Conservation (phyloP, 2,888 invertebrate species). For the Anagyrus pseudococci region DNA sequence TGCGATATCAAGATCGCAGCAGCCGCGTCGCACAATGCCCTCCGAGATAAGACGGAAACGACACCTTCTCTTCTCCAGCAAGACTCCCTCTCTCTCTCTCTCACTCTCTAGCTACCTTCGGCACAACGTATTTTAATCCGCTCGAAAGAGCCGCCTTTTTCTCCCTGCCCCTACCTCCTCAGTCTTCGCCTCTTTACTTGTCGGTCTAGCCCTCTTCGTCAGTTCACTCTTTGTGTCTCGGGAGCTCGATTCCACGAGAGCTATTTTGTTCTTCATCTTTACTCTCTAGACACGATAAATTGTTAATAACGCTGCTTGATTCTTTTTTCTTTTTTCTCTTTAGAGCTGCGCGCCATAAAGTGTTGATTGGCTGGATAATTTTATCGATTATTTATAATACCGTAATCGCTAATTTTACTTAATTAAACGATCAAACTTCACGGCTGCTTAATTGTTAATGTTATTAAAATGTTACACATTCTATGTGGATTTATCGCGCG, state of each 20-base stretch:
- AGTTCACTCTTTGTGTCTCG: not conserved
- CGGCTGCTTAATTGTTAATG: no score
- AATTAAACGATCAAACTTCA: no score
- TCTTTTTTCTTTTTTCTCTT: no score
- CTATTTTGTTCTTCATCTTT: no score
- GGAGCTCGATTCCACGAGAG: not conserved
- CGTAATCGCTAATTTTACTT: no score
- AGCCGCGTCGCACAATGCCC: slow-evolving; percentile 1
- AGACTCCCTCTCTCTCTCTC: not conserved
- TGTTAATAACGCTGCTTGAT: no score
- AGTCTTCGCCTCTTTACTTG: not conserved
- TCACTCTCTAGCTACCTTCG: not conserved
- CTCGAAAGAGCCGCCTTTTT: not conserved
- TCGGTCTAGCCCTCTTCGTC: not conserved
- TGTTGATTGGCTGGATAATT: no score
- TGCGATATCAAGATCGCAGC: slow-evolving; percentile 22
- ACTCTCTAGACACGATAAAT: no score
- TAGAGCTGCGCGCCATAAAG: no score
- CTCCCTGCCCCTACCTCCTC: not conserved
- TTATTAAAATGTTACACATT: no score
- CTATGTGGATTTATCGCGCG: no score
- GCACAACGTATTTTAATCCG: slow-evolving; percentile 24
- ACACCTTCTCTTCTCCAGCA: not conserved
- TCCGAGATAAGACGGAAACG: not conserved
- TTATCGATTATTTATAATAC: no score